Conservation (phyloP, 2,113 vertebrate genomes). For the Dipodomys merriami region DNA sequence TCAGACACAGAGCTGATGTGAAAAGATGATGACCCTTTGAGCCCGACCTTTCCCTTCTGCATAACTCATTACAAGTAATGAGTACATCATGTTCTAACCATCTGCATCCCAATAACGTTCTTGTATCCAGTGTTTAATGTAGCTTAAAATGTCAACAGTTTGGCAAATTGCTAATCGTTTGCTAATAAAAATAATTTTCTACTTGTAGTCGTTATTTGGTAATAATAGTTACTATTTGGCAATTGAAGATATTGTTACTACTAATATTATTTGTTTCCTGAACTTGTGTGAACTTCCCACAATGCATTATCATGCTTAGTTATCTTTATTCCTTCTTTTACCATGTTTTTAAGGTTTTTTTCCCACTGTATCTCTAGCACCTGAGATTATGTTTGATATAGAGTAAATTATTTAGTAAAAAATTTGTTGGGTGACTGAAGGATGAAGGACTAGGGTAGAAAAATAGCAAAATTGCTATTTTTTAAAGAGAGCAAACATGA, state of each 20-base stretch:
- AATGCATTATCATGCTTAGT: background rate
- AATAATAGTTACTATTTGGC: background rate
- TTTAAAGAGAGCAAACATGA: background rate
- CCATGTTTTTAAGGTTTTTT: background rate
- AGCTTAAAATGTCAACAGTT: background rate
- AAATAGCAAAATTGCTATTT: background rate
- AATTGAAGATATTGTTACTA: background rate
- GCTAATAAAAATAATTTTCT: too few species aligned
- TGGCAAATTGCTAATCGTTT: background rate
- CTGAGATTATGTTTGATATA: background rate
- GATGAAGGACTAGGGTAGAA: too few species aligned
- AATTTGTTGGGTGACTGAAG: background rate
- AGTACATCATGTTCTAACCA: background rate
- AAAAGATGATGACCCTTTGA: background rate
- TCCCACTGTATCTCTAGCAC: background rate
- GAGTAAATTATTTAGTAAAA: background rate
- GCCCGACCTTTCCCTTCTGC: background rate
- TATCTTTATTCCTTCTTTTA: background rate
- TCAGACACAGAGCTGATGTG: conserved; percentile 9
- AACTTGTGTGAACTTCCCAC: background rate
- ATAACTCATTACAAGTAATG: background rate
- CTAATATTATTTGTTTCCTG: background rate
- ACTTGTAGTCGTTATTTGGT: too few species aligned
- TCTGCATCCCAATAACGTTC: background rate
- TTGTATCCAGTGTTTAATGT: background rate